phyloP scores from a whole-genome alignment of 2,113 vertebrate species.

The Oreochromis spilurus region DNA sequence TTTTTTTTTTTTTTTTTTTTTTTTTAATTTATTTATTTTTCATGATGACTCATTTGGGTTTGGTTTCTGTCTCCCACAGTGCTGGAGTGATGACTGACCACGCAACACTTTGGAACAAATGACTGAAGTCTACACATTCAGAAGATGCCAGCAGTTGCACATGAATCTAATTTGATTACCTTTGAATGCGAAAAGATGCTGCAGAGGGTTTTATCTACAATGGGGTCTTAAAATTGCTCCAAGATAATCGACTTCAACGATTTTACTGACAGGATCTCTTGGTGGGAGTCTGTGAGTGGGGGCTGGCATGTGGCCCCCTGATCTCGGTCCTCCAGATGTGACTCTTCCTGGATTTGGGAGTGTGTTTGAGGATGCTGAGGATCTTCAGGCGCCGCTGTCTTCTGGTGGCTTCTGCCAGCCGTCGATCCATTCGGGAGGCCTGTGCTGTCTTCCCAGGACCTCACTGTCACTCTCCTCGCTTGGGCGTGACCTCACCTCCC shows the following conservation, averaged over 20 bases:
- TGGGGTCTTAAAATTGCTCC: conserved; percentile 10
- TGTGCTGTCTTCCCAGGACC: conserved; percentile 65
- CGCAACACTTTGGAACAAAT: conserved; percentile 32
- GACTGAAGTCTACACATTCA: conserved; percentile 1
- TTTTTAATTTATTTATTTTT: neutral
- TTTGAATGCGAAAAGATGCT: neutral
- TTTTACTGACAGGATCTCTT: neutral
- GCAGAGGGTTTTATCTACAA: neutral
- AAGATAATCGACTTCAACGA: neutral
- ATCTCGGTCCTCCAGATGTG: conserved; percentile 58
- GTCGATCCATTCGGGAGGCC: conserved; percentile 72
- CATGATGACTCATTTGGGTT: conserved; percentile 31
- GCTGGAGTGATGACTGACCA: conserved; percentile 27
- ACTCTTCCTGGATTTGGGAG: conserved; percentile 61
- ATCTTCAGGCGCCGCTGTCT: conserved; percentile 54
- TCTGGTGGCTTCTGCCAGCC: conserved; percentile 73
- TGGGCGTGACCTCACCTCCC: conserved; percentile 78
- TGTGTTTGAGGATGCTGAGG: conserved; percentile 51
- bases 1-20: neutral
- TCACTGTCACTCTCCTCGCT: conserved; percentile 73
- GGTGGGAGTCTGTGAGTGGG: neutral
- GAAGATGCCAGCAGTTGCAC: conserved; percentile 13
- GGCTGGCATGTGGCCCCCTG: conserved; percentile 63
- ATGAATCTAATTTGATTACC: neutral
- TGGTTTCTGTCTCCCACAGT: conserved; percentile 49